These are phyloP conservation scores for Panthera tigris DNA, from an alignment of 2,113 vertebrate genomes.

Conservation along the genomic window DNA sequence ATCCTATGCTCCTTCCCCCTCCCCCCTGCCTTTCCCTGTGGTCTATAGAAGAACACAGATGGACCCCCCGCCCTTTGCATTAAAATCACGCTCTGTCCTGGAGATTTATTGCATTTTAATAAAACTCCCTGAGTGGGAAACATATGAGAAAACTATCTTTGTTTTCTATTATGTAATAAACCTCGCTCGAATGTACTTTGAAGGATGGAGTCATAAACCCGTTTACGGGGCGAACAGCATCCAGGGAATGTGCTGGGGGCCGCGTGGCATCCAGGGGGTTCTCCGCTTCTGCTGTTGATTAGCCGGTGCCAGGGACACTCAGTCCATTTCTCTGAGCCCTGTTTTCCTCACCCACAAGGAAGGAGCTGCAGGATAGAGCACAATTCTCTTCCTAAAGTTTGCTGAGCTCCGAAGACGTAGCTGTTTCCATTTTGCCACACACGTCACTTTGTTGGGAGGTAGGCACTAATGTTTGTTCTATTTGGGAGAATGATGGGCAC, in stretches of 20 bases:
- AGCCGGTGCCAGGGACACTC: rapidly evolving
- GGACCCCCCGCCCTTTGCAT: background rate
- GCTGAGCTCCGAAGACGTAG: rapidly evolving
- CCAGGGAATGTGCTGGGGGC: rapidly evolving
- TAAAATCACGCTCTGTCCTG: background rate
- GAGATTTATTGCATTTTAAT: background rate
- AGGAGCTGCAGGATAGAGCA: rapidly evolving
- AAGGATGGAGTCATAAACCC: background rate
- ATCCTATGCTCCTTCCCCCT: rapidly evolving
- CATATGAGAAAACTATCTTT: background rate
- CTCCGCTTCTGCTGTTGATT: rapidly evolving
- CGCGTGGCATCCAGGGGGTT: rapidly evolving
- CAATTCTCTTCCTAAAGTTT: rapidly evolving
- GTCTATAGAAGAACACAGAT: background rate
- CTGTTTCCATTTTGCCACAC: background rate
- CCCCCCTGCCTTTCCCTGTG: rapidly evolving
- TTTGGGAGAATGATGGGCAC: background rate
- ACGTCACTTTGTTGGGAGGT: background rate
- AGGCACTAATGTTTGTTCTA: rapidly evolving
- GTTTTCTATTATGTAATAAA: background rate
- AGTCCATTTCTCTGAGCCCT: rapidly evolving
- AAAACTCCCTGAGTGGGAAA: background rate
- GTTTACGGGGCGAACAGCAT: rapidly evolving
- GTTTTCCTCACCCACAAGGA: background rate
- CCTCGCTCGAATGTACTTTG: background rate